These are phyloP conservation scores for Psittacula echo DNA, from an alignment of 2,797 vertebrate genomes.

Conservation along the genomic window DNA sequence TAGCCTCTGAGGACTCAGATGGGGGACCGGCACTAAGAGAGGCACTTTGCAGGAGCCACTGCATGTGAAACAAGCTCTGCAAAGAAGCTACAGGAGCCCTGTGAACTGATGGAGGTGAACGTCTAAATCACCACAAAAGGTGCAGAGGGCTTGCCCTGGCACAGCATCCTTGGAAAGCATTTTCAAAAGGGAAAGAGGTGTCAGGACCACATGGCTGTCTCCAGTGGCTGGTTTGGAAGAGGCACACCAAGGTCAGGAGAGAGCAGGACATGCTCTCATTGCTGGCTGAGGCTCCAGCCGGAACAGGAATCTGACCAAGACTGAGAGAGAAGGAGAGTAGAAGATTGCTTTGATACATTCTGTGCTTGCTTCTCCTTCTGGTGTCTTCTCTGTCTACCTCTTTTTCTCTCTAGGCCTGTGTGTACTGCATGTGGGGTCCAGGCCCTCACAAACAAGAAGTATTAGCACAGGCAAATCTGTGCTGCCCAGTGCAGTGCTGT, in stretches of 20 bases:
- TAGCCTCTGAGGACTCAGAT: neutral
- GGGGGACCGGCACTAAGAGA: neutral
- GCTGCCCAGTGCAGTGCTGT: neutral
- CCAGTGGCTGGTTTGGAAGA: neutral
- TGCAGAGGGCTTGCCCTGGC: neutral
- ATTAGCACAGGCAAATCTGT: neutral
- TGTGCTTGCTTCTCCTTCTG: constrained; percentile 15
- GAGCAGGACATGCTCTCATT: neutral
- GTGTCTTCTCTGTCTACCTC: constrained; percentile 40
- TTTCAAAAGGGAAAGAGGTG: neutral
- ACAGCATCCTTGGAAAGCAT: neutral
- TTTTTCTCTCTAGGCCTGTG: neutral
- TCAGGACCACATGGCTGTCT: neutral
- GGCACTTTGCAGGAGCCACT: neutral
- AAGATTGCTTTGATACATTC: neutral
- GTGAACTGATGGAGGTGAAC: neutral
- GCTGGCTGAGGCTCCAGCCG: neutral
- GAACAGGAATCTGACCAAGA: neutral
- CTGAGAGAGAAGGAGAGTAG: neutral
- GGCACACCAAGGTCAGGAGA: neutral
- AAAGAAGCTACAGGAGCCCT: neutral
- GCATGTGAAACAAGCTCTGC: neutral
- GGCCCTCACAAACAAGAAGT: neutral
- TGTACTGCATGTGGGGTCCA: neutral
- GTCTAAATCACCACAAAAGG: neutral